Conservation (phyloP, 1,140 invertebrate genomes). For the Grapholita molesta region DNA sequence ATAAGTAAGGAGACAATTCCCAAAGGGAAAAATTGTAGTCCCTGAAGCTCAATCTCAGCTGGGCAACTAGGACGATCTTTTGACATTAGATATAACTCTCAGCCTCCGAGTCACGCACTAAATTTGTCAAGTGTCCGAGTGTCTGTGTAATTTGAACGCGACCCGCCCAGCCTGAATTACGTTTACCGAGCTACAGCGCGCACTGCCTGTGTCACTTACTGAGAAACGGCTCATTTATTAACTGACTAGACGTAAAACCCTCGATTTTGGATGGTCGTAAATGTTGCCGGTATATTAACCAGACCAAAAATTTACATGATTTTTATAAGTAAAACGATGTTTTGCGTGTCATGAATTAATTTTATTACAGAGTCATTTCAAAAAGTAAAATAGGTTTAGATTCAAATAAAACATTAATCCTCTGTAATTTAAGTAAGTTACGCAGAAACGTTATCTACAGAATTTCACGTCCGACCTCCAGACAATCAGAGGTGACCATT, state of each 20-base stretch:
- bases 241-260: background rate
- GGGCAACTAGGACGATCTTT: background rate
- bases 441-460: background rate
- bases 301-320: too few species aligned
- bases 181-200: background rate
- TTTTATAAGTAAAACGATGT: too few species aligned
- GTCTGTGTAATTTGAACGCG: conserved; percentile 5
- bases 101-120: conserved; percentile 5
- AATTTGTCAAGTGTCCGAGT: conserved; percentile 13
- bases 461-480: background rate
- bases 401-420: background rate
- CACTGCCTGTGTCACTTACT: conserved; percentile 1
- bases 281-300: too few species aligned
- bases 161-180: conserved; percentile 7
- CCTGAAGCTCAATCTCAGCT: background rate
- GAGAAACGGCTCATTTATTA: background rate
- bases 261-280: background rate
- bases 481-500: conserved; percentile 14
- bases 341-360: too few species aligned
- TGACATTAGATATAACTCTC: conserved; percentile 10
- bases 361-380: too few species aligned
- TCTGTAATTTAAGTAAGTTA: background rate
- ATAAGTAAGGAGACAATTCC: too few species aligned
- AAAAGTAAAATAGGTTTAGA: too few species aligned
- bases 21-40: background rate